Conservation (phyloP, 2,888 invertebrate species). For the Perizoma flavofasciatum region DNA sequence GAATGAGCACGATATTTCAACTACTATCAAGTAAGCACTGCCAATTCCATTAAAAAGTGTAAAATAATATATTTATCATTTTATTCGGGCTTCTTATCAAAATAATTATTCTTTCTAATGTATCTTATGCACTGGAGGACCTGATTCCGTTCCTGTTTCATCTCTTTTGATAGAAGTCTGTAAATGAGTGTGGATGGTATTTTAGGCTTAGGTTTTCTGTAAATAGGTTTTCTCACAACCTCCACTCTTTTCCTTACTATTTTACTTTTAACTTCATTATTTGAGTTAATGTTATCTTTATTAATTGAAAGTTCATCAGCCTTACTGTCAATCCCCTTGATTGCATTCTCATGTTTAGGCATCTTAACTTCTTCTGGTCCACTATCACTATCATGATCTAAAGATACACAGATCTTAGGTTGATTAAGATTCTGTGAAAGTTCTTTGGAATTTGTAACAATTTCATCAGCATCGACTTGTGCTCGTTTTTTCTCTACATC, state of each 20-base stretch:
- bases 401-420: background rate
- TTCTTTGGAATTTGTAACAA: no score
- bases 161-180: conserved; percentile 89
- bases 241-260: conserved; percentile 26
- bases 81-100: conserved; percentile 64
- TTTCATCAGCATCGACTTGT: no score
- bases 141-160: conserved; percentile 93
- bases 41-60: no score
- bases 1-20: no score
- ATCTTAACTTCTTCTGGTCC: background rate
- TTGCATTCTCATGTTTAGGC: background rate
- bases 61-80: no score
- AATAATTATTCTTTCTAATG: conserved; percentile 91
- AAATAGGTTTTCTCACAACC: conserved; percentile 29
- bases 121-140: conserved; percentile 93
- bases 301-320: no score
- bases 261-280: no score
- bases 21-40: no score
- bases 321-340: conserved; percentile 5
- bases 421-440: background rate
- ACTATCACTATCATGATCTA: background rate
- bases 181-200: conserved; percentile 85
- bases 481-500: background rate
- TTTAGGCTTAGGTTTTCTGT: conserved; percentile 47
- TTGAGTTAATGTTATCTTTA: no score